Conservation (phyloP, 2,797 vertebrate genomes). For the Leucoraja ocellata region DNA sequence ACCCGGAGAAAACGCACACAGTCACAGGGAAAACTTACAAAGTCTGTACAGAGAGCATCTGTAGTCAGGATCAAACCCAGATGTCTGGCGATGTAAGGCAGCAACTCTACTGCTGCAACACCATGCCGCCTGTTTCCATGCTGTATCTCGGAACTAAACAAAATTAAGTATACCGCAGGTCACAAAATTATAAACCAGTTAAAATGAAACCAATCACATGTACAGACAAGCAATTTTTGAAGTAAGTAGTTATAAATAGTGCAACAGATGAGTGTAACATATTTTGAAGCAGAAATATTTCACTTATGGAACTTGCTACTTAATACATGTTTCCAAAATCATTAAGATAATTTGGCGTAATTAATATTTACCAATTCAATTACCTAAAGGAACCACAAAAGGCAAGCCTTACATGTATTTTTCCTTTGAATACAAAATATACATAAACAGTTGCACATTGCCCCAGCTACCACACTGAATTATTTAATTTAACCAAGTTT, state of each 20-base stretch:
- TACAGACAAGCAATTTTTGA: background rate
- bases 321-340: slow-evolving; percentile 4
- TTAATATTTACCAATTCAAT: slow-evolving; percentile 19
- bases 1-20: no score
- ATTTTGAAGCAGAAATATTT: background rate
- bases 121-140: no score
- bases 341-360: background rate
- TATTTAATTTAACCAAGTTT: no score
- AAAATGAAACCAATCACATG: background rate
- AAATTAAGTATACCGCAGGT: no score
- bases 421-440: background rate
- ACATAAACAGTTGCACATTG: background rate
- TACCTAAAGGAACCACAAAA: background rate
- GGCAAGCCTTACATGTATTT: background rate
- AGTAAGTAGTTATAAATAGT: background rate
- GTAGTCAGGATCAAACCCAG: no score
- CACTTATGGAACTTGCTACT: background rate
- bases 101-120: no score
- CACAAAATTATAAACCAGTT: background rate
- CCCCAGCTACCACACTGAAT: no score
- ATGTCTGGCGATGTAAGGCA: no score
- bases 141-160: no score
- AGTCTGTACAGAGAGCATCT: no score
- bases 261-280: background rate
- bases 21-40: no score